These are phyloP conservation scores for Sternarchorhynchus goeldii DNA, from an alignment of 2,797 vertebrate species.

Conservation along the genomic window DNA sequence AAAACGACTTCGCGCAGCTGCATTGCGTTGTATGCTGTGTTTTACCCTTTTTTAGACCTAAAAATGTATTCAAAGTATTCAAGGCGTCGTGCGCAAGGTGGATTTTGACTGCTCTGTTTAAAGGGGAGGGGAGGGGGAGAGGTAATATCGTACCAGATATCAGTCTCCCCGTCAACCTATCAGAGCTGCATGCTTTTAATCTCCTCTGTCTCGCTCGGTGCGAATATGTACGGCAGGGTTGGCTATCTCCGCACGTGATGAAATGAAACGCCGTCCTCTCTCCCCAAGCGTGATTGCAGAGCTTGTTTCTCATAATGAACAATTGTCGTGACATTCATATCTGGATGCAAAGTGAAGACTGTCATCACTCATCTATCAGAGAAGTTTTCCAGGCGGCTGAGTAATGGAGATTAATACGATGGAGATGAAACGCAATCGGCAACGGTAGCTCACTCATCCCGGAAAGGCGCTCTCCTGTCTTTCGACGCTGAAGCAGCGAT, in stretches of 20 bases:
- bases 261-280: conserved; percentile 9
- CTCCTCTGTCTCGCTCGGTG: too few relatives aligned
- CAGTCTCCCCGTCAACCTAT: conserved; percentile 30
- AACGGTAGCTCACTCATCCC: conserved; percentile 35
- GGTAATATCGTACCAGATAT: conserved; percentile 3
- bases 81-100: background rate
- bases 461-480: conserved; percentile 42
- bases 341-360: conserved; percentile 46
- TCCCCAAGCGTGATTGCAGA: conserved; percentile 54
- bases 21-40: background rate
- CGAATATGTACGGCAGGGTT: background rate
- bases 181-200: background rate
- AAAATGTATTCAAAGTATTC: background rate
- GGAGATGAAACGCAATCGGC: conserved; percentile 47
- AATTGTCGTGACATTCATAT: conserved; percentile 52
- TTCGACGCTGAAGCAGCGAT: conserved; percentile 29
- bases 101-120: background rate
- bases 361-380: conserved; percentile 54
- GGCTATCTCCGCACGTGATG: conserved; percentile 2
- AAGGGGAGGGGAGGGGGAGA: background rate
- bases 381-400: conserved; percentile 42
- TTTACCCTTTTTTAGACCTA: background rate
- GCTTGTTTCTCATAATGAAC: conserved; percentile 65
- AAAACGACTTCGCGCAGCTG: background rate
- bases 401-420: conserved; percentile 52